Evolutionary conservation across 2,797 vertebrate species (phyloP).

Genomic region (Chlorospingus semifuscus): DNA sequence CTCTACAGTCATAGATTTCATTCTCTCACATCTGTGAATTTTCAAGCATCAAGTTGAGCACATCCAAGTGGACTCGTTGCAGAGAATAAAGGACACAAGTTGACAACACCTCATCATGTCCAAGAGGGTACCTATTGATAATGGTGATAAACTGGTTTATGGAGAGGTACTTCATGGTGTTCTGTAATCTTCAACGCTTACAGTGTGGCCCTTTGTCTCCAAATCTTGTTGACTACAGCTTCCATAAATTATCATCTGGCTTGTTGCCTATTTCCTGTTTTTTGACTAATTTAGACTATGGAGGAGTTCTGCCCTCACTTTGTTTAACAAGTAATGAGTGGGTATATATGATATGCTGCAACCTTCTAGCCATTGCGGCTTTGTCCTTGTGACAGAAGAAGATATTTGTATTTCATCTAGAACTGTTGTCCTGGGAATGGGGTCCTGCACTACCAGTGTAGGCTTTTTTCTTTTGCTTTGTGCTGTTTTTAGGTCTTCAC

Average conservation of each 20-base stretch:
- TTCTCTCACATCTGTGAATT: not conserved
- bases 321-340: not conserved
- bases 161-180: not conserved
- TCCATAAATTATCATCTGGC: not conserved
- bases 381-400: not conserved
- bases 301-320: not conserved
- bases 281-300: not conserved
- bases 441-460: not conserved
- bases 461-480: not conserved
- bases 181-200: not conserved
- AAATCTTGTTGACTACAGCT: not conserved
- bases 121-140: not conserved
- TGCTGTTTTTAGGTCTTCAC: not conserved
- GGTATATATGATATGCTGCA: fast-evolving
- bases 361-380: not conserved
- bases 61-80: not conserved
- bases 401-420: not conserved
- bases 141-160: not conserved
- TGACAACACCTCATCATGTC: not conserved
- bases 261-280: not conserved
- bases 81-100: not conserved
- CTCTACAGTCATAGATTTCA: not conserved
- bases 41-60: not conserved
- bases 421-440: not conserved
- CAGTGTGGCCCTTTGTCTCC: not conserved